phyloP scores from a whole-genome alignment of 1,140 invertebrate species.

The Eumeta japonica region DNA sequence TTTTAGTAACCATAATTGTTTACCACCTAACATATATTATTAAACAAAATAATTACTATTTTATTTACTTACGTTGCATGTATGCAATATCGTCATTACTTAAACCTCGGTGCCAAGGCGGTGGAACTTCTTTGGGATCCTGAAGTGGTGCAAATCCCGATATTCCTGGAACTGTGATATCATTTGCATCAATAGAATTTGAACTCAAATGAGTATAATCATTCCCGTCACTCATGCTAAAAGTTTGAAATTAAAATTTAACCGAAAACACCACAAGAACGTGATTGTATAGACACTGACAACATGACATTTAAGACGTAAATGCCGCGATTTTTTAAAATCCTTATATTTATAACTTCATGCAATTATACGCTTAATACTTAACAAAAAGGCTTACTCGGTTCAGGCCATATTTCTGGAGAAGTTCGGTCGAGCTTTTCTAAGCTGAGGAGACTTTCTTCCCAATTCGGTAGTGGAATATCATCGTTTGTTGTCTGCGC shows the following conservation, averaged over 20 bases:
- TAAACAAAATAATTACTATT: no score
- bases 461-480: constrained; percentile 59
- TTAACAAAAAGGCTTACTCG: constrained; percentile 67
- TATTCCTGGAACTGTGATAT: constrained; percentile 70
- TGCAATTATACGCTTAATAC: neutral
- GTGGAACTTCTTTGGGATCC: constrained; percentile 48
- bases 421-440: constrained; percentile 89
- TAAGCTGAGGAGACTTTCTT: constrained; percentile 74
- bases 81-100: constrained; percentile 68
- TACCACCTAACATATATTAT: no score
- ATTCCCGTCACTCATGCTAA: constrained; percentile 36
- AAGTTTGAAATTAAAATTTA: constrained; percentile 40
- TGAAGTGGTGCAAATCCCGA: constrained; percentile 66
- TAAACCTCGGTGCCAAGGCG: constrained; percentile 60
- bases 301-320: constrained; percentile 30
- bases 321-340: constrained; percentile 50
- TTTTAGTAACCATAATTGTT: no score
- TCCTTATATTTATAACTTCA: constrained; percentile 7
- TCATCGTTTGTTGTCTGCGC: constrained; percentile 46
- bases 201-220: constrained; percentile 16
- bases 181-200: no score
- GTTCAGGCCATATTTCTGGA: constrained; percentile 91
- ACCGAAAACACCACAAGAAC: constrained; percentile 27
- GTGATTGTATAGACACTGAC: constrained; percentile 34
- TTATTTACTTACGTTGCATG: constrained; percentile 73